phyloP scores from a whole-genome alignment of 92 coral and sea anemone genomes.

The Epizoanthus stellaris region DNA sequence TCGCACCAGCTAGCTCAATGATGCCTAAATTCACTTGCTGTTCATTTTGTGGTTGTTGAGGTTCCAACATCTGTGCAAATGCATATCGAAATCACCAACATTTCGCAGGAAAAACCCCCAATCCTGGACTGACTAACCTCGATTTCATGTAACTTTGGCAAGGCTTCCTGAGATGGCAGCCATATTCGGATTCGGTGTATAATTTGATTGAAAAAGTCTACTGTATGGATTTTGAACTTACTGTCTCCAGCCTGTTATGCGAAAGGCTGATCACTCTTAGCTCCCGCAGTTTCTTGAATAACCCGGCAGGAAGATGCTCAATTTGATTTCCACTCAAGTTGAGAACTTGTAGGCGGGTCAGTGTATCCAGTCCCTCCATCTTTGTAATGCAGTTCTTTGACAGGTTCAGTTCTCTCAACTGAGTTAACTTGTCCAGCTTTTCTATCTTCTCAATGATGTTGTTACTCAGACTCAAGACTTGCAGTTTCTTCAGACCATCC shows the following conservation, averaged over 20 bases:
- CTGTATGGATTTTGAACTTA: conserved; percentile 37
- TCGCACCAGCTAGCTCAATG: too few species aligned
- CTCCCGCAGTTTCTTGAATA: conserved; percentile 82
- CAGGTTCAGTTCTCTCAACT: conserved; percentile 87
- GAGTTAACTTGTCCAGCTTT: conserved; percentile 83
- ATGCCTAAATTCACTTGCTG: too few species aligned
- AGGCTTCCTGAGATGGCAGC: too few species aligned
- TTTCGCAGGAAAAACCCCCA: too few species aligned
- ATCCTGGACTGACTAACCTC: too few species aligned
- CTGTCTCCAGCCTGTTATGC: conserved; percentile 86
- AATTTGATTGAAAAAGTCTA: too few species aligned
- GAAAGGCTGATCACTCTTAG: conserved; percentile 77
- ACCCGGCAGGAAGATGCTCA: conserved; percentile 72
- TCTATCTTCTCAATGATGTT: conserved; percentile 96
- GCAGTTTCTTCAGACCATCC: conserved; percentile 80
- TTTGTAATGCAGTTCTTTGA: conserved; percentile 81
- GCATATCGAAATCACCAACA: too few species aligned
- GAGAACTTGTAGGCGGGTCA: conserved; percentile 75
- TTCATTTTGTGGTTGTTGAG: too few species aligned
- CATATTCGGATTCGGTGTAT: too few species aligned
- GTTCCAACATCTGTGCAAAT: too few species aligned
- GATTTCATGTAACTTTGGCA: too few species aligned
- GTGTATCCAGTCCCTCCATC: conserved; percentile 85
- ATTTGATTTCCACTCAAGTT: conserved; percentile 90
- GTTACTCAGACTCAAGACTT: conserved; percentile 74